Base-by-base conservation (phyloP, 1,140 invertebrate genomes). In the Hetaerina americana region DNA sequence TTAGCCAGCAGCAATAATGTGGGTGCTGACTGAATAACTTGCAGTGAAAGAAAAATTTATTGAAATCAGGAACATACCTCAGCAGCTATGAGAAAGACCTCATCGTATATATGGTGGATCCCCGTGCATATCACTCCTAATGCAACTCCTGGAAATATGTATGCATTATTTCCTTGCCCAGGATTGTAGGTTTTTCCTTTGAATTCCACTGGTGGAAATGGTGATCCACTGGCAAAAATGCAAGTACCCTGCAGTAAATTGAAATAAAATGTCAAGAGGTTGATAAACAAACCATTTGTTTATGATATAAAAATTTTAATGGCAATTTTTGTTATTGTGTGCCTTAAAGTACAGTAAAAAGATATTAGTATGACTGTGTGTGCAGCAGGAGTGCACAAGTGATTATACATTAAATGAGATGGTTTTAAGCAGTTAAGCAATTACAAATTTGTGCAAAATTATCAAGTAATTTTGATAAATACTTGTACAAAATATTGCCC, bases 81-180 rank as follows among this genome's bases (percentile, higher is more conserved):
- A 26, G 96, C 94, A 26, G 95, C 90, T 5, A 94, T 85, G 12
- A 98, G 83, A 85, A 98, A 97, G 27, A 92, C 85, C 74, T 95
- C 90, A 76, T 98, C 93, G 0, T 89, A 87, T 78, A 98, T 95
- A 75, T 88, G 90, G 75, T 89, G 85, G 79, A 96, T 90, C 69
- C 92, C 91, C 49, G 89, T 88, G 76, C 86, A 88, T 70, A 97
- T 89, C 28, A 92, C 90, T 67, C 91, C 96, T 5, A 98, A 83
- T 24, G 92, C 94, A 18, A 98, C 87, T 26, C 95, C 96, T 22
- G 96, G 96, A 85, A 98, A 98, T 76, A 97, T 96, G 81, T 97
- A 98, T 0, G 95, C 91, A 82, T 98, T 98, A 82, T 98, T 98
- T 72, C 95, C 95, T 82, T 98, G 96, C 0, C 96, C 96, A 0